These are phyloP conservation scores for Folsomia manolachei DNA, from an alignment of 2,888 invertebrate genomes.

Conservation along the genomic window DNA sequence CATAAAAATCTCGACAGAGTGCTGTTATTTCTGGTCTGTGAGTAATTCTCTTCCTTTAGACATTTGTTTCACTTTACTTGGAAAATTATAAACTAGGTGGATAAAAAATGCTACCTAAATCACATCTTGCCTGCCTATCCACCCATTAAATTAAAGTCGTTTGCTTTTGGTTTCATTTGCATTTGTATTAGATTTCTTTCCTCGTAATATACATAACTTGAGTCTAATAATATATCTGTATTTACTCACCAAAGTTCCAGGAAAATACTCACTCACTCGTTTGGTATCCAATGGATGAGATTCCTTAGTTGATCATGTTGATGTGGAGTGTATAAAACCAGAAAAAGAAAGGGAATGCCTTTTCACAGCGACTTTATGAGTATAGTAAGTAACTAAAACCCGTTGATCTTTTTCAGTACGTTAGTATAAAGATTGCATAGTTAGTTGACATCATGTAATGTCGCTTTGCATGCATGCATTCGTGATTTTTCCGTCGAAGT, in stretches of 20 bases:
- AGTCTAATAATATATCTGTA: background rate
- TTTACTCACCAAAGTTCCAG: background rate
- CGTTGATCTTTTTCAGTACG: background rate
- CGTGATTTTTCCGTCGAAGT: background rate
- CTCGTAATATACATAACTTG: background rate
- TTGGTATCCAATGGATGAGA: background rate
- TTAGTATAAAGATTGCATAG: background rate
- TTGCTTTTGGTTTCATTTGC: too few species aligned
- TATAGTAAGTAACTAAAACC: background rate
- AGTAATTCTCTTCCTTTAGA: background rate
- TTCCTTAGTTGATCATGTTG: background rate
- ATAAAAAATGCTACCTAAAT: background rate
- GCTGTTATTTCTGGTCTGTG: background rate
- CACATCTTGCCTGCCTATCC: background rate
- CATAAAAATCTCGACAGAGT: background rate
- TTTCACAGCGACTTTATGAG: background rate
- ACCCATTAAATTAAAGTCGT: background rate
- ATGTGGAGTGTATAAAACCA: background rate
- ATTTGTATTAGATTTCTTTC: too few species aligned
- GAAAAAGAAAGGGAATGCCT: background rate
- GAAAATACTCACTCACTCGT: background rate
- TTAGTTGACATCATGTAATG: background rate
- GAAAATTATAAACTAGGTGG: background rate
- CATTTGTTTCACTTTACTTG: background rate
- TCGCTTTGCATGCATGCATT: background rate